These are phyloP conservation scores for Anarrhichthys ocellatus DNA, from an alignment of 2,113 vertebrate species.

Conservation along the genomic window DNA sequence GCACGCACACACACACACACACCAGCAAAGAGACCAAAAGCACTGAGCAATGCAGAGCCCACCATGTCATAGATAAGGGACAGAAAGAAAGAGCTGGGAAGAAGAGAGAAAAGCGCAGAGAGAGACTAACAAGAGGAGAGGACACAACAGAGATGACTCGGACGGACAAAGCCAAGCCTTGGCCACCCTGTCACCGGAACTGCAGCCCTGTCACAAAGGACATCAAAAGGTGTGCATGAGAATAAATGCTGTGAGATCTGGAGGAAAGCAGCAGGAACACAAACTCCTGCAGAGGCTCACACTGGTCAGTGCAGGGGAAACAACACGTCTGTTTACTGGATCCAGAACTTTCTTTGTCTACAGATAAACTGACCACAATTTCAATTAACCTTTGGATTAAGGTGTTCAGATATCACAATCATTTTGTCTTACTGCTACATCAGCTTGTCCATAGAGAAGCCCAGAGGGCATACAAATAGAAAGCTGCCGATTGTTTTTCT, in stretches of 20 bases:
- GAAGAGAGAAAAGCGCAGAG: slow-evolving; percentile 75
- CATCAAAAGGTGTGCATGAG: slow-evolving; percentile 79
- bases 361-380: slow-evolving; percentile 29
- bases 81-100: slow-evolving; percentile 84
- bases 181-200: slow-evolving; percentile 87
- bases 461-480: slow-evolving; percentile 39
- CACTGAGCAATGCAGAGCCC: slow-evolving; percentile 89
- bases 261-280: slow-evolving; percentile 63
- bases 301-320: slow-evolving; percentile 53
- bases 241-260: slow-evolving; percentile 79
- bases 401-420: slow-evolving; percentile 13
- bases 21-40: slow-evolving; percentile 73
- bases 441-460: slow-evolving; percentile 33
- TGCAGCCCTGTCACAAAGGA: slow-evolving; percentile 78
- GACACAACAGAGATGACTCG: slow-evolving; percentile 82
- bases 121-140: slow-evolving; percentile 78
- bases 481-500: slow-evolving; percentile 56
- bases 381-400: slow-evolving; percentile 33
- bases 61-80: slow-evolving; percentile 92
- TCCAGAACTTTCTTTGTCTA: slow-evolving; percentile 24
- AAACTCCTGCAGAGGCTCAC: slow-evolving; percentile 35
- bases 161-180: slow-evolving; percentile 71
- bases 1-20: slow-evolving; percentile 27
- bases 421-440: slow-evolving; percentile 32
- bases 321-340: slow-evolving; percentile 12